Base-by-base conservation (phyloP, 2,888 invertebrate species). In the Caenorhabditis macrosperma region DNA sequence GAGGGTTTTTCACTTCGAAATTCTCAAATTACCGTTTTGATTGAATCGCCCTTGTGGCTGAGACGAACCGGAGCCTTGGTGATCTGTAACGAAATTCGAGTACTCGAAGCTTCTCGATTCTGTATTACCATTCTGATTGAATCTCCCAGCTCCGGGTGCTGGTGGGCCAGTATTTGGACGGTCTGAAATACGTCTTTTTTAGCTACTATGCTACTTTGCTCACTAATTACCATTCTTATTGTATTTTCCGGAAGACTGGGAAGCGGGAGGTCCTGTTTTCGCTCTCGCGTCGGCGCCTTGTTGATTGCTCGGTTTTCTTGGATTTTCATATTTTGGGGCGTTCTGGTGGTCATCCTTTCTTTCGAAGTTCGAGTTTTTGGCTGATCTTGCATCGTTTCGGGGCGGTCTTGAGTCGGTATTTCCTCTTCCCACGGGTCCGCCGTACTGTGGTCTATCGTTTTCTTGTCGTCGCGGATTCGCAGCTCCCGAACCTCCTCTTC, bases 81-180 rank as follows among this genome's bases (percentile, higher is more conserved):
- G n/a, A n/a, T n/a, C n/a, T n/a, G n/a, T n/a, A n/a, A n/a, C n/a
- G n/a, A n/a, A n/a, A n/a, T n/a, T n/a, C n/a, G n/a, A n/a, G n/a
- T n/a, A n/a, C n/a, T n/a, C n/a, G n/a, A n/a, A n/a, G n/a, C n/a
- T n/a, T n/a, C n/a, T n/a, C n/a, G n/a, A n/a, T n/a, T n/a, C n/a
- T n/a, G n/a, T n/a, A n/a, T n/a, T n/a, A n/a, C n/a, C n/a, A n/a
- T 33, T 5, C 33, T 33, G 33, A 33, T 33, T 33, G 33, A 33
- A 33, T 33, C 33, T 5, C 5, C 33, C 33, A 9, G 33, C 5
- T 33, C 33, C 33, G 33, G 33, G 33, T 9, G 33, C 9, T 33
- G 33, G 5, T n/a, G 26, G 44, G 7, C 46, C 46, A 17, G 60
- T 60, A n/a, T 60, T 44, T 7, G 60, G 46, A 12, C 60, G 60